Evolutionary conservation across 2,888 invertebrate genomes (phyloP).

Genomic region (Koerneria pararmatus): DNA sequence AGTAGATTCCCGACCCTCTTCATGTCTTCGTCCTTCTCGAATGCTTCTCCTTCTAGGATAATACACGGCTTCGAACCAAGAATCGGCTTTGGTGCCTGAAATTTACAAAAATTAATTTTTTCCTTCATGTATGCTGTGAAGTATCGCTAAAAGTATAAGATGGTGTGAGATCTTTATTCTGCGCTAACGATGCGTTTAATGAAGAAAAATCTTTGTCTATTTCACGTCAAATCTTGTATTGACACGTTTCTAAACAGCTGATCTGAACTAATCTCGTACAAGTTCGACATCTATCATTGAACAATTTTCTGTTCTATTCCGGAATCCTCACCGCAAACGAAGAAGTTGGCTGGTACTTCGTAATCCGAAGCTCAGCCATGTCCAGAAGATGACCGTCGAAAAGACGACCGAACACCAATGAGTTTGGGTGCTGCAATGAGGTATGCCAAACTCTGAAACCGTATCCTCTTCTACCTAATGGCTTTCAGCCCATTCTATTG

Average conservation of each 20-base stretch:
- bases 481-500: too few species aligned
- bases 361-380: conserved; percentile 90
- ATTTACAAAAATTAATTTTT: conserved; percentile 5
- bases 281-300: background rate
- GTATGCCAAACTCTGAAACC: too few species aligned
- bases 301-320: too few species aligned
- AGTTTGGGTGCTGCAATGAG: conserved; percentile 32
- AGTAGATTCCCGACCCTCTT: conserved; percentile 81
- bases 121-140: background rate
- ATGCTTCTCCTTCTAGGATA: conserved; percentile 83
- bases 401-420: conserved; percentile 68
- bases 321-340: conserved; percentile 43
- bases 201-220: too few species aligned
- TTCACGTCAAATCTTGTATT: too few species aligned
- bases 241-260: too few species aligned
- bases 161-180: too few species aligned
- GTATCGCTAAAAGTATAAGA: too few species aligned
- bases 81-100: conserved; percentile 70
- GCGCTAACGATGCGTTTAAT: too few species aligned
- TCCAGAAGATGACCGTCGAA: conserved; percentile 86
- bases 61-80: conserved; percentile 84
- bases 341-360: conserved; percentile 70
- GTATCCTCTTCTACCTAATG: too few species aligned
- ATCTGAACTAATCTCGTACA: too few species aligned
- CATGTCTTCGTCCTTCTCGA: conserved; percentile 76